Base-by-base conservation (phyloP, 2,888 invertebrate genomes). In the Chydorus sphaericus region DNA sequence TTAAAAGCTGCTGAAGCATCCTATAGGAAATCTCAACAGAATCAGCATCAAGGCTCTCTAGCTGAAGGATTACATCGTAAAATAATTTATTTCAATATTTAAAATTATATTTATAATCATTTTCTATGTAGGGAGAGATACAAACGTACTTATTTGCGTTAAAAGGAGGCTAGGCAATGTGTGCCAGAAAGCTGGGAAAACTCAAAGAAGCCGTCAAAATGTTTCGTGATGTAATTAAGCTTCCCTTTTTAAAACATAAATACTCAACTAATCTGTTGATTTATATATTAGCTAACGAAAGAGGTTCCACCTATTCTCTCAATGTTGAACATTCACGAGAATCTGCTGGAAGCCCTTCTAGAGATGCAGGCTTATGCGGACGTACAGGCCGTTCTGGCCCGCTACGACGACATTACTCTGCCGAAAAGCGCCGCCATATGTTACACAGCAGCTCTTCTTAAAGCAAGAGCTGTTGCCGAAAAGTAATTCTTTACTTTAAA, bases 311-410 rank as follows among this genome's bases (percentile, higher is more conserved):
- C 94, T 11, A 87, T 92, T 65, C 85, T 94, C 81, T 89, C 86
- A 69, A 84, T 92, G 60, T 77, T 94, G 60, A 87, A 90, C 68
- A 86, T 93, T 62, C 92, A 92, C 67, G 97, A 97, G 75, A 96
- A 96, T 73, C 77, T 97, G 62, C 89, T 97, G 63, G 97, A 97
- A 75, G 87, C 87, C 55, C 74, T 96, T 62, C 73, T 97, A 57
- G 96, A 96, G 73, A 86, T 92, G 81, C 92, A 93, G 70, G 89
- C 90, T 1, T 97, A 93, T 70, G 90, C 92, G 4, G 97, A 97
- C 73, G 96, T 91, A 49, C 92, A 92, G 71, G 88, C 89, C 36
- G 85, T 92, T 18, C 71, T 92, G 60, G 88, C 90, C 18, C 88
- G 89, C 71, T 88, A 90, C 70, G 96, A 93, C 70, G 96, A 96